These are phyloP conservation scores for Pelmatolapia mariae DNA, from an alignment of 2,113 vertebrate species.

Conservation along the genomic window DNA sequence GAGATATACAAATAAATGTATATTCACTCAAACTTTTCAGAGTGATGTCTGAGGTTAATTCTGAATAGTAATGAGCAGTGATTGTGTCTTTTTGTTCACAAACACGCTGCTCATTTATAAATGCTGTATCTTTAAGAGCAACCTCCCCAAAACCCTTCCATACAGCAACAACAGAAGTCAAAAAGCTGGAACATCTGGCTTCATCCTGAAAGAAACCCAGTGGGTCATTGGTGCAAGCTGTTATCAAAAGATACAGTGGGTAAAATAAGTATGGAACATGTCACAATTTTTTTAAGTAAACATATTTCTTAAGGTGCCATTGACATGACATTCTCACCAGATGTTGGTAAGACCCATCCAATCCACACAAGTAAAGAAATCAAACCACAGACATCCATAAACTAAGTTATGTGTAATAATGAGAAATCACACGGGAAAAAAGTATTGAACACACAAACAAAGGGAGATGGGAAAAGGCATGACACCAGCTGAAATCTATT, in stretches of 20 bases:
- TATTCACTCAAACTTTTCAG: neutral
- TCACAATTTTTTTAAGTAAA: neutral
- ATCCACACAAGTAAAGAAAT: neutral
- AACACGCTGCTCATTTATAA: neutral
- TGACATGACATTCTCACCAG: neutral
- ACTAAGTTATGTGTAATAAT: neutral
- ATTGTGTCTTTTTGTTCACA: neutral
- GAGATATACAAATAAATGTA: neutral
- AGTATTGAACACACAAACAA: neutral
- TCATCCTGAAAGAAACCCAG: neutral
- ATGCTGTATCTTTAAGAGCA: neutral
- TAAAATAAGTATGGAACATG: neutral
- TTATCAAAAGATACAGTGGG: neutral
- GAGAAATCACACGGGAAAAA: neutral
- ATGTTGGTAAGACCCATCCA: neutral
- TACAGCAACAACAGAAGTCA: neutral
- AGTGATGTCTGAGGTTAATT: neutral
- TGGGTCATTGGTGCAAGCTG: neutral
- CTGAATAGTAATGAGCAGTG: neutral
- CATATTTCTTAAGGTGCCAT: neutral
- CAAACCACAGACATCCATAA: neutral
- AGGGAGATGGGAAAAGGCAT: neutral
- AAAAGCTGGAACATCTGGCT: neutral
- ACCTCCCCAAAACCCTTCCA: neutral
- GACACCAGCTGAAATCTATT: neutral